Conservation (phyloP, 2,888 invertebrate species). For the Agonopterix arenella region DNA sequence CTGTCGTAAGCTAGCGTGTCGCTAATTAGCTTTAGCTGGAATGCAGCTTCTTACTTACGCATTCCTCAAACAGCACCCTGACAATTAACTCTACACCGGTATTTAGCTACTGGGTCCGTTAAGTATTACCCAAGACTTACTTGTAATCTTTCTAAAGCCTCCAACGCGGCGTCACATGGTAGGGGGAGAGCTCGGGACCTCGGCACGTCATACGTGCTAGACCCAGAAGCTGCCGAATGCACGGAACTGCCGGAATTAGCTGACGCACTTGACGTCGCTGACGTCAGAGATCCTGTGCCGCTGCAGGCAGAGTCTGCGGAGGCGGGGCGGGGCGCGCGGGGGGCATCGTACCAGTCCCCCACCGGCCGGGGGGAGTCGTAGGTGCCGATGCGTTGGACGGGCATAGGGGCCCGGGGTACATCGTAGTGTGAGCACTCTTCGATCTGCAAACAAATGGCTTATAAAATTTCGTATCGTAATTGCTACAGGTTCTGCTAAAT, state of each 20-base stretch:
- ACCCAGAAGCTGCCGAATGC: conserved; percentile 59
- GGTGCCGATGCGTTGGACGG: conserved; percentile 83
- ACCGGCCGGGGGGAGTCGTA: conserved; percentile 77
- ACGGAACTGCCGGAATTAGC: conserved; percentile 68
- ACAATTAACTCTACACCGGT: background rate
- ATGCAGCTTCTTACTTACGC: too few species aligned
- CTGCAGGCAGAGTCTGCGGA: conserved; percentile 77
- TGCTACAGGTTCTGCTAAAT: too few species aligned
- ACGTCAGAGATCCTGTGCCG: conserved; percentile 67
- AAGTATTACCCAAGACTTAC: conserved; percentile 50
- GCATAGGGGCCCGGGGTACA: conserved; percentile 68
- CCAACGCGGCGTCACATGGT: conserved; percentile 69
- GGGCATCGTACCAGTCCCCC: conserved; percentile 68
- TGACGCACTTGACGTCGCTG: conserved; percentile 68
- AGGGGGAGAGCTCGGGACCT: conserved; percentile 62
- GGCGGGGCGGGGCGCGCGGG: conserved; percentile 65
- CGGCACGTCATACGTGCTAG: conserved; percentile 71
- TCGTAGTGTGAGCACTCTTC: conserved; percentile 71
- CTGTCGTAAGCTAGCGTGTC: too few species aligned
- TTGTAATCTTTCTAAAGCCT: conserved; percentile 68
- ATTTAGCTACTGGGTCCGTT: conserved; percentile 1
- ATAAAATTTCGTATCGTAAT: too few species aligned
- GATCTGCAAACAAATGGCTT: conserved; percentile 39
- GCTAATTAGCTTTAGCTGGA: too few species aligned
- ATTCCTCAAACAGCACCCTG: background rate